Base-by-base conservation (phyloP, 2,888 invertebrate species). In the Diabrotica balteata region DNA sequence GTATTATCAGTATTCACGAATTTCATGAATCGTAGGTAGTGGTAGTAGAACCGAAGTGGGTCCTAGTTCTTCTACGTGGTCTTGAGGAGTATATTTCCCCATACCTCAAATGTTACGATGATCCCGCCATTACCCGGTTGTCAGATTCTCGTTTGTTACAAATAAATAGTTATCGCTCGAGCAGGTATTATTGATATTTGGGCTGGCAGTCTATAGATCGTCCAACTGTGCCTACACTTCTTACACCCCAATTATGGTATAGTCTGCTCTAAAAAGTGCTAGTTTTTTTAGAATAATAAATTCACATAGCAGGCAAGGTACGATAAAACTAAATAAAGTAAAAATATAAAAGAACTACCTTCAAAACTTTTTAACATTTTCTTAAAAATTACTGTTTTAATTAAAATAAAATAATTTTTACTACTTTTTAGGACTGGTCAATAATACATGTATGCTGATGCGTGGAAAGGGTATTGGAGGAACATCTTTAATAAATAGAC, bases 381-480 rank as follows among this genome's bases (percentile, higher is more conserved):
- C 32, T 2, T 32, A 2, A 32, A 32, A 32, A 32, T 32, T 32
- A 32, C 10, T 11, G 5, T 32, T 11, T 51, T 51, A 11, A 51
- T 8, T 11, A 11, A 5, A 0, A 47, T 53, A 32, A 54, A 32
- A 64, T 51, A 11, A 11, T 52, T 7, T 17, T 5, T 32, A 32
- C 1, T 2, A 32, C 5, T 32, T 32, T 47, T 8, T 47, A 70
- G 70, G 71, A 42, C 46, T 32, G 5, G 46, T 51, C 43, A 59
- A 71, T 17, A 49, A 63, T 44, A 65, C 69, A 60, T 83, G 82
- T 63, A 59, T 71, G 0, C 78, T 84, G 82, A 84, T 85, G 0
- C 75, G 85, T 54, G 87, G 87, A 0, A 85, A 85, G 76, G 85
- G 85, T 0, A 77, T 88, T 45, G 88, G 88, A 8, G 87, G 87